These are phyloP conservation scores for Sinonovacula constricta DNA, from an alignment of 1,140 invertebrate species.

Conservation along the genomic window DNA sequence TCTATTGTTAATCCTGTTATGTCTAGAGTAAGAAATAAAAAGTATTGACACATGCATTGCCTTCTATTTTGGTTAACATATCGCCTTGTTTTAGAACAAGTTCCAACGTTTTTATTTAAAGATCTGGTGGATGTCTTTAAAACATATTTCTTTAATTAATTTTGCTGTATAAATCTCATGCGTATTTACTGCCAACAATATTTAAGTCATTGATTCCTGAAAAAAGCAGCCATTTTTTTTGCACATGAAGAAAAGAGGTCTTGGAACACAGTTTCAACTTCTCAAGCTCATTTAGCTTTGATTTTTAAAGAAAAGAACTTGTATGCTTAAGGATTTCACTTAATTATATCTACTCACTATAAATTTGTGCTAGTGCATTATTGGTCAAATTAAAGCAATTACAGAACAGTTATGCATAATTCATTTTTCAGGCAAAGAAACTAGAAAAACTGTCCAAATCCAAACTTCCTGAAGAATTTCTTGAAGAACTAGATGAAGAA, in stretches of 20 bases:
- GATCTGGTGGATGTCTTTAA: neutral
- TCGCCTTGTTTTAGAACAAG: too few species aligned
- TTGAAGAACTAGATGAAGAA: neutral
- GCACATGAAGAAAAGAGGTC: too few species aligned
- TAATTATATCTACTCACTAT: neutral
- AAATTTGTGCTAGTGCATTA: neutral
- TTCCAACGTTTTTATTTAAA: too few species aligned
- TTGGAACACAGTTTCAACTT: neutral
- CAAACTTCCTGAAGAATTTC: neutral
- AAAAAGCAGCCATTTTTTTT: neutral
- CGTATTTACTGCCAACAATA: neutral
- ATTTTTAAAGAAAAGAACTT: neutral
- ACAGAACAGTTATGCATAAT: neutral
- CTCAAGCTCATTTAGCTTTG: neutral
- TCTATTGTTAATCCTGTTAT: too few species aligned
- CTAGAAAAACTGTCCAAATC: neutral
- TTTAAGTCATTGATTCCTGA: neutral
- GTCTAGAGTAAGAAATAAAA: too few species aligned
- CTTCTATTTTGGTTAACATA: too few species aligned
- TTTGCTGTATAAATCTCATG: neutral
- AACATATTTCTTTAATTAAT: neutral
- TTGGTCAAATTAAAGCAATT: neutral
- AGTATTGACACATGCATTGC: too few species aligned
- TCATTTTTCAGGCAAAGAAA: neutral
- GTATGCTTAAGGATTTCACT: neutral